These are phyloP conservation scores for Alca torda DNA, from an alignment of 2,797 vertebrate genomes.

Conservation along the genomic window DNA sequence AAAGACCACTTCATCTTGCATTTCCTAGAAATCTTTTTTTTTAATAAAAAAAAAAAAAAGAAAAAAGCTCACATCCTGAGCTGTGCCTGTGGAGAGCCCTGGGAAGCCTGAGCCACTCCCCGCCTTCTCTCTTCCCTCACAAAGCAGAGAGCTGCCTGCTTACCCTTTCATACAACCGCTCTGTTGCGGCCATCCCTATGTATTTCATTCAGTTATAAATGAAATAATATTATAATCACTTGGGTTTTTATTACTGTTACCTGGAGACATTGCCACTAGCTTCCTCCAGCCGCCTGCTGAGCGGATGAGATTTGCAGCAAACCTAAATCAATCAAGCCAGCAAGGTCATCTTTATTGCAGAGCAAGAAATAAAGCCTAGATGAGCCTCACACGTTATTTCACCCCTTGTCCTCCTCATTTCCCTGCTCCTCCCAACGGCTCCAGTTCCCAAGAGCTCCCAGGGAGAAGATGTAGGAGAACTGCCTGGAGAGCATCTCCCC, in stretches of 20 bases:
- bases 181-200: neutral
- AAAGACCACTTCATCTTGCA: constrained; percentile 68
- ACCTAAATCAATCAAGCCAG: neutral
- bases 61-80: constrained; percentile 14
- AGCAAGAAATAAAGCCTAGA: neutral
- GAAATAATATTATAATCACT: neutral
- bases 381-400: neutral
- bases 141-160: neutral
- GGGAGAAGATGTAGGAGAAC: neutral
- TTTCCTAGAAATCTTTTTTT: constrained; percentile 73
- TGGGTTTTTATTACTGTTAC: neutral
- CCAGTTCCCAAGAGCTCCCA: neutral
- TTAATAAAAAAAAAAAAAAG: neutral
- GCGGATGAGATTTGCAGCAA: neutral
- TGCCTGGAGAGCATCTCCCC: neutral
- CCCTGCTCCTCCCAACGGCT: neutral
- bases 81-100: neutral
- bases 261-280: neutral
- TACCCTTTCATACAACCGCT: neutral
- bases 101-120: neutral
- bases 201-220: neutral
- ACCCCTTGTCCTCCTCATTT: neutral
- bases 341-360: neutral
- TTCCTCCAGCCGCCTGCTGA: neutral
- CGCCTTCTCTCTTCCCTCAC: neutral